Base-by-base conservation (phyloP, 2,113 vertebrate genomes). In the Opisthocomus hoazin region DNA sequence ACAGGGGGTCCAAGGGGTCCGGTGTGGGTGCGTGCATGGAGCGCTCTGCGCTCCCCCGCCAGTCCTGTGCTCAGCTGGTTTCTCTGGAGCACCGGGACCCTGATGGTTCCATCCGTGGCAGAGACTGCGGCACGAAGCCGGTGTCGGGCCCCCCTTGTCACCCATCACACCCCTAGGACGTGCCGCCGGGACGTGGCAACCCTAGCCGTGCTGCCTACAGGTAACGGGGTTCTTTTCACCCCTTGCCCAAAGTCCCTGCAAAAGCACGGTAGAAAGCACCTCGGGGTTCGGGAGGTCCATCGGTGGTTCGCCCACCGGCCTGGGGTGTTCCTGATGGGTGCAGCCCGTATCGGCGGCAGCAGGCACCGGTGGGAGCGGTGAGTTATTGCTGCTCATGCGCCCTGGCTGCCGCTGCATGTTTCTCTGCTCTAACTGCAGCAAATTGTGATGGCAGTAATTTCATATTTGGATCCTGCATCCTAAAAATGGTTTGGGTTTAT, bases 61-160 rank as follows among this genome's bases (percentile, higher is more conserved):
- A 8, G 4, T 32, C 60, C 37, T 17, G 5, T 13, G 3, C 32
- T 10, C 61, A 9, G 32, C 27, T 1, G 8, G 7, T 12, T 73
- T 57, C 21, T 13, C 4, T 22, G 58, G 43, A 17, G 30, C 21
- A 24, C 27, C 5, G 8, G 57, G 12, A 23, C 51, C 15, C 2
- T 50, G 29, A 9, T 12, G 27, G 4, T 7, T 34, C 27, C 2
- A 0, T 18, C 50, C 8, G 0, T 5, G 32, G 46, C 24, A 16
- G 56, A 16, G 37, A 23, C 36, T 17, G 24, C 15, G 8, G 21
- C 10, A 4, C 16, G 36, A 24, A 36, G 12, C 32, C 34, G 69
- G 8, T 1, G 17, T 18, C 3, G 6, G 13, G 27, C 36, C 46
- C 36, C 9, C 24, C 34, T 32, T 46, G 21, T 57, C 1, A 1